These are phyloP conservation scores for Gerris lacustris DNA, from an alignment of 2,888 invertebrate genomes.

Conservation along the genomic window DNA sequence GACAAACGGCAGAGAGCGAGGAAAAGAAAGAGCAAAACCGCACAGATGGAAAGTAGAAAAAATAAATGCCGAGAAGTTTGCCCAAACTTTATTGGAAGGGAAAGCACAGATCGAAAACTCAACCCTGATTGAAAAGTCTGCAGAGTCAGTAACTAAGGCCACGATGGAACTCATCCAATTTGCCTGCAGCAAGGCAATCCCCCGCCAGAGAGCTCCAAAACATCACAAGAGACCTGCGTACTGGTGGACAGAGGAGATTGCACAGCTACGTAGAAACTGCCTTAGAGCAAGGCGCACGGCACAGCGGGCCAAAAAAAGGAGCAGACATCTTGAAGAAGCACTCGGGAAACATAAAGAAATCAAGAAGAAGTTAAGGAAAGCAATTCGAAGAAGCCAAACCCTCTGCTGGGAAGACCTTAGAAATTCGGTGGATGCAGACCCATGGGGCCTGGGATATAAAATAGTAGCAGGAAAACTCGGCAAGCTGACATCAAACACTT, in stretches of 20 bases:
- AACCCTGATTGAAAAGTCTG: too few relatives aligned
- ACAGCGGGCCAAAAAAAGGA: neutral
- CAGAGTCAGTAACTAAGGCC: neutral
- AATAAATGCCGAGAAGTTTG: neutral
- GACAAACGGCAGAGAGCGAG: neutral
- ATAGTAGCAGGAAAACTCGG: neutral
- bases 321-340: neutral
- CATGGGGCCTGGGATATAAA: neutral
- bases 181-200: slow-evolving; percentile 5
- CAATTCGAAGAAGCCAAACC: neutral
- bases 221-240: neutral
- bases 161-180: neutral
- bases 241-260: neutral
- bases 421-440: neutral
- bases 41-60: neutral
- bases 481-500: too few relatives aligned
- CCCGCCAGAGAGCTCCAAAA: neutral
- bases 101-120: too few relatives aligned
- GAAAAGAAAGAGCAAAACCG: neutral
- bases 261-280: neutral
- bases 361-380: slow-evolving; percentile 1
- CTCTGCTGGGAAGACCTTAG: neutral
- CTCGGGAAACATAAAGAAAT: neutral
- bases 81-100: neutral
- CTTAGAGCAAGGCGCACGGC: slow-evolving; percentile 1